phyloP scores from a whole-genome alignment of 1,140 invertebrate genomes.

The Eulimnadia texana region DNA sequence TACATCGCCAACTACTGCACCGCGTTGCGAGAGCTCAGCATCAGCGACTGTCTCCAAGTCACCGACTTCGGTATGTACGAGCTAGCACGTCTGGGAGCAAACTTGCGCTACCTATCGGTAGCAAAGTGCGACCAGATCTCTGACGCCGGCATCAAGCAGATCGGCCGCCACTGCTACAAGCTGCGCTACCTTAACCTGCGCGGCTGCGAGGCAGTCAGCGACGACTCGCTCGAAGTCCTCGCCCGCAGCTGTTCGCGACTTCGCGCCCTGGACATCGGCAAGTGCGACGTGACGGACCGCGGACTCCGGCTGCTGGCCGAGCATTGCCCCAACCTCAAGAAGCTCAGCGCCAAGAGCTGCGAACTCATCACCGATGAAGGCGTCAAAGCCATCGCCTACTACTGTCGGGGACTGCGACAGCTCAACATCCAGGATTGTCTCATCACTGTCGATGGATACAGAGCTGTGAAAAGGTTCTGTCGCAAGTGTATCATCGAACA shows the following conservation, averaged over 20 bases:
- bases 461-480: slow-evolving; percentile 79
- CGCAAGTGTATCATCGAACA: slow-evolving; percentile 84
- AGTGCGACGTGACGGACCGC: slow-evolving; percentile 79
- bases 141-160: slow-evolving; percentile 70
- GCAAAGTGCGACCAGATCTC: slow-evolving; percentile 74
- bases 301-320: slow-evolving; percentile 68
- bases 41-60: slow-evolving; percentile 75
- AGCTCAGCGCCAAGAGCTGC: slow-evolving; percentile 74
- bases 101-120: slow-evolving; percentile 67
- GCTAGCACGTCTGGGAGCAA: slow-evolving; percentile 68
- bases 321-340: slow-evolving; percentile 77
- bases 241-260: slow-evolving; percentile 67
- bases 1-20: slow-evolving; percentile 73
- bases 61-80: slow-evolving; percentile 85
- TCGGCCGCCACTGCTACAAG: slow-evolving; percentile 75
- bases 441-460: slow-evolving; percentile 69
- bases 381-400: slow-evolving; percentile 62
- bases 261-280: slow-evolving; percentile 72
- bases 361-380: slow-evolving; percentile 75
- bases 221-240: slow-evolving; percentile 68
- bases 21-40: slow-evolving; percentile 65
- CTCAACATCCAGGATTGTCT: slow-evolving; percentile 84
- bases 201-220: slow-evolving; percentile 80
- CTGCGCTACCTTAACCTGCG: slow-evolving; percentile 76
- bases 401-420: slow-evolving; percentile 70